Conservation (phyloP, 2,797 vertebrate genomes). For the Petrocephalus schoutedeni region DNA sequence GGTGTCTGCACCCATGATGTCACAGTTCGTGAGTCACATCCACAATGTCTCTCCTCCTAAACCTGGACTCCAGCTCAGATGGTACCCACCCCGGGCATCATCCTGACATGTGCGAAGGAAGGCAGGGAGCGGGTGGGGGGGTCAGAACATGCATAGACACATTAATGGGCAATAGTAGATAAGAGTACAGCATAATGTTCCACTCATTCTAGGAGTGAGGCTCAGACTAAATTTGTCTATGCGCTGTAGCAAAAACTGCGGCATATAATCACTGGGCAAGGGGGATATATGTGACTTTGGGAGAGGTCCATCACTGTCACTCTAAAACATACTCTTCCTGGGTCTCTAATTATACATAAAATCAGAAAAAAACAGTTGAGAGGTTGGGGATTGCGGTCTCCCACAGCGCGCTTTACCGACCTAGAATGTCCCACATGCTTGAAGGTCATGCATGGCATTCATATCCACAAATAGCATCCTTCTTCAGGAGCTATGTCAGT, state of each 20-base stretch:
- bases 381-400: not conserved
- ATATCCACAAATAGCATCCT: not conserved
- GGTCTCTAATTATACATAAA: constrained; percentile 23
- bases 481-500: not conserved
- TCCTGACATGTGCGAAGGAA: too few species aligned
- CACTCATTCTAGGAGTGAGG: not conserved
- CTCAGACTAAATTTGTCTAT: not conserved
- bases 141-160: too few species aligned
- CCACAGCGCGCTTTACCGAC: not conserved
- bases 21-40: too few species aligned
- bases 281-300: constrained; percentile 5
- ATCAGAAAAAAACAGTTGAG: not conserved
- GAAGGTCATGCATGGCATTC: not conserved
- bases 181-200: not conserved
- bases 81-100: too few species aligned
- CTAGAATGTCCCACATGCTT: not conserved
- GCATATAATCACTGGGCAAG: not conserved
- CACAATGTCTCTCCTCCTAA: too few species aligned
- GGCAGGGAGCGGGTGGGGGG: too few species aligned
- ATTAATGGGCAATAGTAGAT: too few species aligned
- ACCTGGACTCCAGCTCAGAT: too few species aligned
- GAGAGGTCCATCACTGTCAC: constrained; percentile 17
- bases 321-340: constrained; percentile 15
- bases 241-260: not conserved
- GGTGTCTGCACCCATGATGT: too few species aligned